These are phyloP conservation scores for Cantharis lateralis DNA, from an alignment of 2,888 invertebrate genomes.

Conservation along the genomic window DNA sequence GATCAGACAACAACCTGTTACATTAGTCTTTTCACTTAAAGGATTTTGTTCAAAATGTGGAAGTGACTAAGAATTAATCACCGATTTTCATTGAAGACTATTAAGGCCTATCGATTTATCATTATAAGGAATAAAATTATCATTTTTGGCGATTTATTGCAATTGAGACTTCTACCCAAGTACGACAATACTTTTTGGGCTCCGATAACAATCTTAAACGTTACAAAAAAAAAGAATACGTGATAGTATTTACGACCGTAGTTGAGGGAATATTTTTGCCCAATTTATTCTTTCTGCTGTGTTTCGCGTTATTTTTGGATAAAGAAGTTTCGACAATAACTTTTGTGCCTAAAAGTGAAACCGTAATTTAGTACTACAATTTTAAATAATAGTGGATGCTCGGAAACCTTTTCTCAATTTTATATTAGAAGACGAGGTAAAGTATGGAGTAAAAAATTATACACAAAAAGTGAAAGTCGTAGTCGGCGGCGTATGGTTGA, in stretches of 20 bases:
- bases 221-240: neutral
- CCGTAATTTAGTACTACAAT: neutral
- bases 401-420: constrained; percentile 19
- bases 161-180: neutral
- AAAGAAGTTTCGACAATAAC: neutral
- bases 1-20: constrained; percentile 47
- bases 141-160: neutral
- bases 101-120: neutral
- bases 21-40: constrained; percentile 35
- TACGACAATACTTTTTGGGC: neutral
- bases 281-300: neutral
- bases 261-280: neutral
- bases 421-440: constrained; percentile 24
- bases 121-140: neutral
- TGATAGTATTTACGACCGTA: neutral
- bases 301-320: neutral
- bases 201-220: neutral
- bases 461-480: constrained; percentile 31
- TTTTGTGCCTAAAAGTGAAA: neutral
- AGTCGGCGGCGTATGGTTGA: constrained; percentile 16
- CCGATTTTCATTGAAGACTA: constrained; percentile 20
- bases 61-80: constrained; percentile 31
- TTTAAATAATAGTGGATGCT: neutral
- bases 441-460: constrained; percentile 23
- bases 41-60: constrained; percentile 32